Evolutionary conservation across 2,888 invertebrate species (phyloP).

Genomic region (Trichacis sp.): DNA sequence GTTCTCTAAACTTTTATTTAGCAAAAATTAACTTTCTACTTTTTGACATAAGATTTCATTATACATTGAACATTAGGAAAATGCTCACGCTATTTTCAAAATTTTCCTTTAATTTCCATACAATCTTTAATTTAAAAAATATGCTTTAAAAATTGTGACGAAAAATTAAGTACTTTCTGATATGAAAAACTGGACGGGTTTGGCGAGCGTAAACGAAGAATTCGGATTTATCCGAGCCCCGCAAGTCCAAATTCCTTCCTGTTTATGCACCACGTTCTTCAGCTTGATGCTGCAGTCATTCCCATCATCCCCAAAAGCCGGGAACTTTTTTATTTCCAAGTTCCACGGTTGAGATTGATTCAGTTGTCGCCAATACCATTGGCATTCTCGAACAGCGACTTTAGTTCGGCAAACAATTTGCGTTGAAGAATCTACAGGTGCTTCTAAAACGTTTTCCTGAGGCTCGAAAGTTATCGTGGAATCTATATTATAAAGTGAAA

Average conservation of each 20-base stretch:
- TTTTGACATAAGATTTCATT: no score
- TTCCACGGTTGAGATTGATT: conserved; percentile 64
- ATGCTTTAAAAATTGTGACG: no score
- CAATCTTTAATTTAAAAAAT: no score
- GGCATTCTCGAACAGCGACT: conserved; percentile 60
- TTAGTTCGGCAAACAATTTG: conserved; percentile 60
- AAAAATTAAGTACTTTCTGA: conserved; percentile 56
- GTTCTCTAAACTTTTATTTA: no score
- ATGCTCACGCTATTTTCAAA: no score
- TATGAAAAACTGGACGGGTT: conserved; percentile 57
- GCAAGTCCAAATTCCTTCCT: conserved; percentile 66
- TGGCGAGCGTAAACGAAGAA: conserved; percentile 56
- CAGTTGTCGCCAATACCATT: conserved; percentile 65
- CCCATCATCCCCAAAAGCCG: conserved; percentile 60
- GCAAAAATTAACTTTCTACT: no score
- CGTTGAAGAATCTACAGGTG: conserved; percentile 57
- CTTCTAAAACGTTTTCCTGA: conserved; percentile 54
- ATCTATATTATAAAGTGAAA: conserved; percentile 40
- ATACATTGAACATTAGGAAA: no score
- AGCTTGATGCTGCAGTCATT: conserved; percentile 64
- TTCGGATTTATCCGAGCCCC: conserved; percentile 56
- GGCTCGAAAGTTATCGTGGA: conserved; percentile 51
- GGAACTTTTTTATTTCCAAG: conserved; percentile 60
- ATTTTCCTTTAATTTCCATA: no score
- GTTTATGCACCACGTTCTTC: conserved; percentile 60